Base-by-base conservation (phyloP, 2,888 invertebrate genomes). In the Eilema caniola region DNA sequence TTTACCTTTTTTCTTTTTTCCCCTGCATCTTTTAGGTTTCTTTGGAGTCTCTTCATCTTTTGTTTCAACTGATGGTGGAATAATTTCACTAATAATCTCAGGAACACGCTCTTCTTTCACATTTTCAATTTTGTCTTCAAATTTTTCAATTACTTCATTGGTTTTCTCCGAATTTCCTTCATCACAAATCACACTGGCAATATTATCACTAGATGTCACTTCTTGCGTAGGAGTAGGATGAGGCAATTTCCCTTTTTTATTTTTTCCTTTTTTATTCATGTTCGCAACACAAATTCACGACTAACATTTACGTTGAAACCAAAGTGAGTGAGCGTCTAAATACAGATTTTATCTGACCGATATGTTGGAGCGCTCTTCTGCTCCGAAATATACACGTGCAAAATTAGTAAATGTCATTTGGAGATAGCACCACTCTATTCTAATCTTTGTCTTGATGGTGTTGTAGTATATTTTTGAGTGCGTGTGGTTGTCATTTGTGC, bases 21-120 rank as follows among this genome's bases (percentile, higher is more conserved):
- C 91, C 86, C 91, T 89, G 66, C 90, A 93, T 74, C 95, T 85
- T 82, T 95, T 95, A 0, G 95, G 95, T 83, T 95, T 95, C n/a
- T 92, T 92, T 1, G 95, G 95, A 24, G 83, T 71, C 31, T 82
- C 82, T 68, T 89, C 88, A 71, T 83, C 86, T 67, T 84, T 85
- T 33, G 67, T 77, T 76, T 72, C 79, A 24, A 78, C 66, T 60
- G 80, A 79, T 16, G 72, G n/a, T 61, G 70, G 56, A 25, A 82
- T 66, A 64, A 80, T 62, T 77, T 85, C 88, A 84, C 83, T 86
- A 70, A 87, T 73, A 71, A 81, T 80, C 53, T 80, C 79, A 41
- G 83, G 79, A 66, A 74, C 69, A 73, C 78, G 77, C 31, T 79
- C 75, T 72, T 82, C 80, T 70, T 82, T 80, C 41, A 79, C 65